Conservation (phyloP, 2,113 vertebrate species). For the Girardinichthys multiradiatus region DNA sequence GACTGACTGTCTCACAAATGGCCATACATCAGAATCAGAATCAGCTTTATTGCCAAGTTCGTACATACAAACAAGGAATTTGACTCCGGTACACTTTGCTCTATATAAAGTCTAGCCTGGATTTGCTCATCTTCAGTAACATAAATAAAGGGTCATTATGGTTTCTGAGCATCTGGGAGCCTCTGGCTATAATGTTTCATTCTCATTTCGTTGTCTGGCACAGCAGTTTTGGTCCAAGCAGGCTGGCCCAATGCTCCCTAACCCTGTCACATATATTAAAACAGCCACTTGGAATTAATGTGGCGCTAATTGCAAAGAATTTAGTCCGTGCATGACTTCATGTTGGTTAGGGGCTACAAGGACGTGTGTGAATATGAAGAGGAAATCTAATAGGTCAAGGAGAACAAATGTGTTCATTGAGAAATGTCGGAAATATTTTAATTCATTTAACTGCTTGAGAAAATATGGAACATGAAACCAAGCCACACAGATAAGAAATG, state of each 20-base stretch:
- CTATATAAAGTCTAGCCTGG: conserved; percentile 7
- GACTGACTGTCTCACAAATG: background rate
- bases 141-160: conserved; percentile 23
- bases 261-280: conserved; percentile 61
- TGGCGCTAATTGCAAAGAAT: conserved; percentile 52
- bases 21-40: too few species aligned
- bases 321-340: conserved; percentile 41
- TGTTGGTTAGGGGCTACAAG: conserved; percentile 39
- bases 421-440: conserved; percentile 30
- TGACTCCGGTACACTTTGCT: too few species aligned
- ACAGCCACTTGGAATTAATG: conserved; percentile 43
- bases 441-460: conserved; percentile 34
- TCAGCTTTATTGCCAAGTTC: too few species aligned
- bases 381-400: conserved; percentile 60
- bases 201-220: conserved; percentile 19
- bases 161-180: conserved; percentile 31
- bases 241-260: conserved; percentile 43
- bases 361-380: conserved; percentile 24
- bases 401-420: conserved; percentile 59
- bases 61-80: too few species aligned
- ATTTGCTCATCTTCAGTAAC: conserved; percentile 20
- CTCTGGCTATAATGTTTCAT: conserved; percentile 35
- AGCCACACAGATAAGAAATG: conserved; percentile 20
- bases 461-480: conserved; percentile 8
- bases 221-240: conserved; percentile 18